phyloP scores from a whole-genome alignment of 2,797 vertebrate species.

The Manis javanica region DNA sequence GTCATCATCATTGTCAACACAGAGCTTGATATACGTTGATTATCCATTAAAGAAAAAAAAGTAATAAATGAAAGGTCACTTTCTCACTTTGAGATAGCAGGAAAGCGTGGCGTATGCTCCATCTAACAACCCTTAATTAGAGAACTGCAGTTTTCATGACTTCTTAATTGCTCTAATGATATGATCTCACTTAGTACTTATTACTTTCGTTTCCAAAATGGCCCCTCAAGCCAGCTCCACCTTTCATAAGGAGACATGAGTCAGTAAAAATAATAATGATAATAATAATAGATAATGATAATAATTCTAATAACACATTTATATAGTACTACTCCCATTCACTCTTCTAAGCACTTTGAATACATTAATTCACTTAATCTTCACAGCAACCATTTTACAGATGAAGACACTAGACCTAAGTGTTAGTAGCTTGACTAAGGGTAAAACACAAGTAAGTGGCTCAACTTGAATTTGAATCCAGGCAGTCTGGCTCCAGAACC shows the following conservation, averaged over 20 bases:
- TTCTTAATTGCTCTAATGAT: conserved; percentile 63
- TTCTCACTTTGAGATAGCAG: conserved; percentile 55
- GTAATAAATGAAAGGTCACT: conserved; percentile 44
- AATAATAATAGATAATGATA: background rate
- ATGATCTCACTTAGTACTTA: conserved; percentile 43
- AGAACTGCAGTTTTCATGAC: conserved; percentile 39
- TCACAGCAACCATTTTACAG: background rate
- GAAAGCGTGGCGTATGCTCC: background rate
- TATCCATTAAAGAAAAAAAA: background rate
- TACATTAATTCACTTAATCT: conserved; percentile 35
- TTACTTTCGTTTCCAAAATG: conserved; percentile 55
- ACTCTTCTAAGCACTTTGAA: conserved; percentile 37
- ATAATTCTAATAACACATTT: conserved; percentile 38
- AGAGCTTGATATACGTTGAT: background rate
- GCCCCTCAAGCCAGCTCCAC: conserved; percentile 9
- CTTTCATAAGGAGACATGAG: conserved; percentile 40
- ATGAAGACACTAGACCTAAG: conserved; percentile 11
- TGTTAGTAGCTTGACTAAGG: background rate
- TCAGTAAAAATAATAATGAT: conserved; percentile 33
- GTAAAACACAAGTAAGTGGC: background rate
- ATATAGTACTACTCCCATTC: background rate
- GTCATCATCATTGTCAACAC: background rate
- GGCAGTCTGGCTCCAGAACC: background rate
- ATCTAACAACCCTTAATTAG: conserved; percentile 55
- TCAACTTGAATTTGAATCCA: background rate